phyloP scores from a whole-genome alignment of 2,797 vertebrate species.

The Poecilia picta region DNA sequence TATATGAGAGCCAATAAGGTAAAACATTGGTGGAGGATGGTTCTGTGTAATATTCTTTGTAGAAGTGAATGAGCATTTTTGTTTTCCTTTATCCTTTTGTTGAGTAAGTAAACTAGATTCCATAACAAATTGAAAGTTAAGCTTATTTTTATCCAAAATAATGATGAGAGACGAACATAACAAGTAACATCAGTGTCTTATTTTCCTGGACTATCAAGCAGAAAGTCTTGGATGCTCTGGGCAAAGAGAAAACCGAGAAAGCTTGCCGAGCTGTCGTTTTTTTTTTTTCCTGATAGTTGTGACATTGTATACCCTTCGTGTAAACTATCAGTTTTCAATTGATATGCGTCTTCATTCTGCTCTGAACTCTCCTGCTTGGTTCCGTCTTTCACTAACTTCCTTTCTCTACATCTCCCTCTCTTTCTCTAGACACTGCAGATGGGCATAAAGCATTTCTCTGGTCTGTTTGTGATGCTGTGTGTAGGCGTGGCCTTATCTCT shows the following conservation, averaged over 20 bases:
- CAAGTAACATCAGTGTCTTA: not conserved
- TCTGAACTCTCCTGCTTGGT: not conserved
- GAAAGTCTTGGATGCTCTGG: not conserved
- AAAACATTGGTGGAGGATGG: not conserved
- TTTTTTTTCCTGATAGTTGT: not conserved
- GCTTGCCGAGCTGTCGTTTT: not conserved
- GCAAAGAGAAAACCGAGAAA: not conserved
- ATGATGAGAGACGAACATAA: not conserved
- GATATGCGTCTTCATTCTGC: not conserved
- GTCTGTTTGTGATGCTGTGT: slow-evolving; percentile 96
- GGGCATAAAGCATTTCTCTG: slow-evolving; percentile 98
- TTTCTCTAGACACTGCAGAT: slow-evolving; percentile 92
- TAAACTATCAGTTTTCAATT: not conserved
- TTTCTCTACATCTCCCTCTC: slow-evolving; percentile 2
- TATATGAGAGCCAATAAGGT: slow-evolving; percentile 14
- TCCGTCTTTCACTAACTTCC: not conserved
- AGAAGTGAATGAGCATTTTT: not conserved
- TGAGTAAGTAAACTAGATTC: not conserved
- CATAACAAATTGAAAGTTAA: not conserved
- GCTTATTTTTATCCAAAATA: not conserved
- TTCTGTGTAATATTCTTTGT: slow-evolving; percentile 2
- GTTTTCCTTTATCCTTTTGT: not conserved
- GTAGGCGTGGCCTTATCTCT: slow-evolving; percentile 93
- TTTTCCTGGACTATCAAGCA: not conserved
- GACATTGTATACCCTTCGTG: not conserved